Evolutionary conservation across 2,888 invertebrate genomes (phyloP).

Genomic region (Agrotis clavis): DNA sequence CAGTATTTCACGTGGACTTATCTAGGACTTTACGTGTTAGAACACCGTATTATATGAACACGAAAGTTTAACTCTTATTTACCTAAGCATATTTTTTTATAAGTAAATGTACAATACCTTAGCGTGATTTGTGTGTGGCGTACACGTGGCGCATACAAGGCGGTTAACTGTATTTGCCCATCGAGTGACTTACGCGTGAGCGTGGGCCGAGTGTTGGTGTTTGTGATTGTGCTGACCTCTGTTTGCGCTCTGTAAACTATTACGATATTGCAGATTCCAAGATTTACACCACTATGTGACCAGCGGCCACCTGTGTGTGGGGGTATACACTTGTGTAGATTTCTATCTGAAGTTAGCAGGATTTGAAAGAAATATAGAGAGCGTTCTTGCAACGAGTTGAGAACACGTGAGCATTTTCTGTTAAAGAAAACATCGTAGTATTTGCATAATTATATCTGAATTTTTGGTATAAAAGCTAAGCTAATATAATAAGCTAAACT

Average conservation of each 20-base stretch:
- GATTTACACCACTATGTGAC: conserved; percentile 15
- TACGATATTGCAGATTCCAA: conserved; percentile 35
- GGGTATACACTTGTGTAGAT: neutral
- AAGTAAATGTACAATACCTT: no score
- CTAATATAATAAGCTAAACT: no score
- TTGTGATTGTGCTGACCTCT: conserved; percentile 33
- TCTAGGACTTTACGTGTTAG: neutral
- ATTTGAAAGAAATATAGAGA: neutral
- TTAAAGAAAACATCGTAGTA: no score
- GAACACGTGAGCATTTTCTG: no score
- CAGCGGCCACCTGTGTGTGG: conserved; percentile 16
- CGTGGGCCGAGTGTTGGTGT: conserved; percentile 15
- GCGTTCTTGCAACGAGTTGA: neutral
- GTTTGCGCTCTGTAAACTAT: conserved; percentile 44
- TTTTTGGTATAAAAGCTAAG: no score
- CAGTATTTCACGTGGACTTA: neutral
- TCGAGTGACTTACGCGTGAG: conserved; percentile 37
- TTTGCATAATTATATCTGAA: no score
- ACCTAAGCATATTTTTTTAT: no score
- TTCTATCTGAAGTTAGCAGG: neutral
- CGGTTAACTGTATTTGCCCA: conserved; percentile 41
- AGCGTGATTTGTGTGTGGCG: neutral
- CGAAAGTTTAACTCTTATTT: neutral
- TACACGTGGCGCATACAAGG: neutral
- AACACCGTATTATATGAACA: neutral